Base-by-base conservation (phyloP, 2,113 vertebrate genomes). In the Tragulus kanchil region DNA sequence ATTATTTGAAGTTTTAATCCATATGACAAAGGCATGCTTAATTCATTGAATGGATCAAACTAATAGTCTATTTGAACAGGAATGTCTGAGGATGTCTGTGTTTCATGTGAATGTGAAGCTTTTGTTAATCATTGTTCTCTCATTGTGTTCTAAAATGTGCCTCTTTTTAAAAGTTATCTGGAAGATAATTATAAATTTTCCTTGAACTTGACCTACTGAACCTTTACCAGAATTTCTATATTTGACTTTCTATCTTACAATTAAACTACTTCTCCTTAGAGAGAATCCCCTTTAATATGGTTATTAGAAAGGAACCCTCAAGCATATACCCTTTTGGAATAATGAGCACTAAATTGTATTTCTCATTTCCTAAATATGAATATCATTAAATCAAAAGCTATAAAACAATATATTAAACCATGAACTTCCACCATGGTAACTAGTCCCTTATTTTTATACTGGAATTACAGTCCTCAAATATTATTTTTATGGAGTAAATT, bases 401-500 rank as follows among this genome's bases (percentile, higher is more conserved):
- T 79, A 77, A 90, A 96, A 52, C 19, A 65, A 16, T 61, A 5
- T 89, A 56, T 84, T 94, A 93, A 93, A 50, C n/a, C 13, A 56
- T 52, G 15, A 88, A 11, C 25, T n/a, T 90, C n/a, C 84, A 48
- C 4, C 0, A 19, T 16, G 84, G 26, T 28, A 93, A 23, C 59
- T 77, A 83, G 42, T 79, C 28, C 79, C 73, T 83, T 85, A 45
- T 79, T 65, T 73, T 73, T 87, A 85, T 77, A 45, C 93, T 82
- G 65, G 64, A 96, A 95, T 93, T 93, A 93, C 87, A 92, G 65
- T 64, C 19, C 52, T 93, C 42, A 69, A 45, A 31, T 91, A 45
- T 56, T 85, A 94, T 88, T 95, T 94, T 92, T 90, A 95, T 36
- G 5, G 15, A 7, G 13, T 42, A 83, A 92, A 96, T 95, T 90